Evolutionary conservation across 2,888 invertebrate species (phyloP).

Genomic region (Philhelius pedissequus): DNA sequence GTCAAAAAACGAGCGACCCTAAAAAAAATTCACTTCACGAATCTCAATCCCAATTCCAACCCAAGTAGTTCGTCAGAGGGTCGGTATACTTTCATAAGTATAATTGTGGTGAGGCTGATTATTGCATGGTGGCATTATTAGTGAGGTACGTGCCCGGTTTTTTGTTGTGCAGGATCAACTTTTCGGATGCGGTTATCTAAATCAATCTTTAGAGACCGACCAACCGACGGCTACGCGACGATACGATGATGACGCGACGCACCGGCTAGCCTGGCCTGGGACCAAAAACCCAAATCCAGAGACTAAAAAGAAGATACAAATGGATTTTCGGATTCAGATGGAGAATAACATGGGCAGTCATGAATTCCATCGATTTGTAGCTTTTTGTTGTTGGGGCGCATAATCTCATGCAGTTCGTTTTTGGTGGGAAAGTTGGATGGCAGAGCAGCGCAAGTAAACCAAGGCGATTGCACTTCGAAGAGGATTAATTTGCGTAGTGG

Average conservation of each 20-base stretch:
- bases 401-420: background rate
- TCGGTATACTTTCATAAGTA: conserved; percentile 1
- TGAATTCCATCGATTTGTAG: conserved; percentile 68
- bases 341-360: conserved; percentile 64
- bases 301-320: conserved; percentile 28
- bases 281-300: background rate
- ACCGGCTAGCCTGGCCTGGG: background rate
- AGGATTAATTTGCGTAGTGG: conserved; percentile 52
- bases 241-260: background rate
- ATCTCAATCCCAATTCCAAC: background rate
- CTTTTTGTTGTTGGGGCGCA: conserved; percentile 60
- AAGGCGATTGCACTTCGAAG: conserved; percentile 33
- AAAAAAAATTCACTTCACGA: conserved; percentile 14
- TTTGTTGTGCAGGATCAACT: conserved; percentile 67
- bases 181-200: conserved; percentile 68
- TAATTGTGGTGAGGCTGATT: conserved; percentile 49
- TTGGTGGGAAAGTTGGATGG: conserved; percentile 61
- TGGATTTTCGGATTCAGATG: conserved; percentile 58
- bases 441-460: conserved; percentile 18
- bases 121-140: conserved; percentile 67
- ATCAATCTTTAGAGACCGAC: conserved; percentile 64
- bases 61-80: conserved; percentile 53
- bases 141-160: conserved; percentile 67
- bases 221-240: too few relatives aligned
- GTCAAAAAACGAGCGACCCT: conserved; percentile 39